A percentile compares a stretch with the other conserved stretches of the same genome.
Evolutionary conservation across 2,888 invertebrate species (phyloP).

Genomic region (Apodemia mormo): DNA sequence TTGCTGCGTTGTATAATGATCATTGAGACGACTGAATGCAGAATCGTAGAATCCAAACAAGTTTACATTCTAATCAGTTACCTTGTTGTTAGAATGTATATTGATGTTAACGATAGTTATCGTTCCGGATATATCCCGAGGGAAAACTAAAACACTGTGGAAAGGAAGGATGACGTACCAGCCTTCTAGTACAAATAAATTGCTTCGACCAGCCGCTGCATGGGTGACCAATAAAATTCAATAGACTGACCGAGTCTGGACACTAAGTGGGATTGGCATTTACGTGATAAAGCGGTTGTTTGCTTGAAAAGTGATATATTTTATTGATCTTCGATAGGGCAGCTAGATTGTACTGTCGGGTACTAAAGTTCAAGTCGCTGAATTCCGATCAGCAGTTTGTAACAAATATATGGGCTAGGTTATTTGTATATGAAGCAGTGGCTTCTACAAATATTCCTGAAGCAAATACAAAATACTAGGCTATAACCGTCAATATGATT

Average conservation of each 20-base stretch:
- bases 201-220: slow-evolving; percentile 16
- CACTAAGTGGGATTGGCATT: slow-evolving; percentile 48
- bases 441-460: background rate
- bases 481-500: background rate
- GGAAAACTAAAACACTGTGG: slow-evolving; percentile 13
- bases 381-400: background rate
- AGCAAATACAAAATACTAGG: background rate
- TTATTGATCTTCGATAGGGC: slow-evolving; percentile 14
- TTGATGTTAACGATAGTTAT: slow-evolving; percentile 13
- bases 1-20: slow-evolving; percentile 8
- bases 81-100: slow-evolving; percentile 10
- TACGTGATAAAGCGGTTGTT: slow-evolving; percentile 43
- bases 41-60: slow-evolving; percentile 4
- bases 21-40: slow-evolving; percentile 6
- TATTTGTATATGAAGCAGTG: background rate
- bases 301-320: slow-evolving; percentile 23
- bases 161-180: slow-evolving; percentile 23
- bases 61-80: slow-evolving; percentile 18
- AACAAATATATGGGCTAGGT: background rate
- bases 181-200: slow-evolving; percentile 20
- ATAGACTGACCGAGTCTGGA: slow-evolving; percentile 32
- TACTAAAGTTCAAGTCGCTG: slow-evolving; percentile 9
- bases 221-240: slow-evolving; percentile 38
- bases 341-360: slow-evolving; percentile 7
- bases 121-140: slow-evolving; percentile 16